phyloP scores from a whole-genome alignment of 2,113 vertebrate species.

The Orthonyx spaldingii region DNA sequence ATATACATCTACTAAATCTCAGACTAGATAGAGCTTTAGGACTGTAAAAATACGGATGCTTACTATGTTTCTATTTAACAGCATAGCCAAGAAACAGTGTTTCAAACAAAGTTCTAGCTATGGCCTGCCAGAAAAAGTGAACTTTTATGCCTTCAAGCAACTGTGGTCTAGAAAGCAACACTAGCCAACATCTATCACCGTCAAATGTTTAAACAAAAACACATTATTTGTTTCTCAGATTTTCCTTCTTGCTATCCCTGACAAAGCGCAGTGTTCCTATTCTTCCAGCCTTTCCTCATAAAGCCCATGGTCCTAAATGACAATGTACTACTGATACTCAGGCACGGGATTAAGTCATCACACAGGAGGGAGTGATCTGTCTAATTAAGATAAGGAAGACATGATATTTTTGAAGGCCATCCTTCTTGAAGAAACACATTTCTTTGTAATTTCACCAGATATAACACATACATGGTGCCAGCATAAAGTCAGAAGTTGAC shows the following conservation, averaged over 20 bases:
- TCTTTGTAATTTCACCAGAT: not conserved
- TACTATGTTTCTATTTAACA: constrained; percentile 31
- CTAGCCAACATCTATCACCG: not conserved
- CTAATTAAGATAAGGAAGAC: not conserved
- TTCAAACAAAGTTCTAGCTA: constrained; percentile 17
- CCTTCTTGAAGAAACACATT: not conserved
- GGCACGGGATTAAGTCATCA: not conserved
- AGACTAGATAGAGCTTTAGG: not conserved
- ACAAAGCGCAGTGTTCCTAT: not conserved
- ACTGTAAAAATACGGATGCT: constrained; percentile 13
- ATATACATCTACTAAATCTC: not conserved
- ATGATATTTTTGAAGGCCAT: not conserved
- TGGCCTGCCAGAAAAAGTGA: constrained; percentile 31
- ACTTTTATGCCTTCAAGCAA: constrained; percentile 18
- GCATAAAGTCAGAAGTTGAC: not conserved
- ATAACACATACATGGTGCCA: not conserved
- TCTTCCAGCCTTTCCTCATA: not conserved
- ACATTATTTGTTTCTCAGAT: not conserved
- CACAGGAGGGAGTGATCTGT: not conserved
- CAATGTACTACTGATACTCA: not conserved
- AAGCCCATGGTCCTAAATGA: not conserved
- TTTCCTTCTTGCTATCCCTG: not conserved
- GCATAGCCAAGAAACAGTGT: not conserved
- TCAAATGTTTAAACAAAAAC: constrained; percentile 37
- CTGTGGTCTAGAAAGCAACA: constrained; percentile 25